A percentile compares a stretch with the other conserved stretches of the same genome.
phyloP scores from a whole-genome alignment of 2,113 vertebrate genomes.

The Tursiops truncatus region DNA sequence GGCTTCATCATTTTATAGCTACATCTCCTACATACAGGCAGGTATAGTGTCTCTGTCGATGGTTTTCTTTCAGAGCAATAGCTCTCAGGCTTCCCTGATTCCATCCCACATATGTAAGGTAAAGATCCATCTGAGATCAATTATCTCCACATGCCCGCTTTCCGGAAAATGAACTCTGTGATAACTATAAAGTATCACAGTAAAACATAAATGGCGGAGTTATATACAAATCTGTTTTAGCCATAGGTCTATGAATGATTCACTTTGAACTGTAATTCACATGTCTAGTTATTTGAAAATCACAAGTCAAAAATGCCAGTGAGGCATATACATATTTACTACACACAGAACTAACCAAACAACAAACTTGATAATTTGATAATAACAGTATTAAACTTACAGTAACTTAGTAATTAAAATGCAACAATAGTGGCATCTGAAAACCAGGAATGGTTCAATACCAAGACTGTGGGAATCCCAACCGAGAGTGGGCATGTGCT shows the following conservation, averaged over 20 bases:
- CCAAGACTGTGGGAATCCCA: background rate
- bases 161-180: background rate
- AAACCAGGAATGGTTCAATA: background rate
- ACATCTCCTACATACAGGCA: background rate
- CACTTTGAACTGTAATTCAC: background rate
- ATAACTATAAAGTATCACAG: background rate
- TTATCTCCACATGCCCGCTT: background rate
- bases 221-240: background rate
- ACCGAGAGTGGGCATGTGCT: accelerated
- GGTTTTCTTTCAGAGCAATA: background rate
- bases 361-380: background rate
- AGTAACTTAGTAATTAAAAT: background rate
- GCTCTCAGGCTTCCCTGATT: background rate
- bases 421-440: background rate
- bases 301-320: background rate
- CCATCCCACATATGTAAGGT: background rate
- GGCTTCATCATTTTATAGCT: background rate
- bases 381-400: background rate
- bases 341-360: background rate
- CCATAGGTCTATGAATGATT: background rate
- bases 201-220: background rate
- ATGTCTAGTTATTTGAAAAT: background rate
- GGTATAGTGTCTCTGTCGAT: accelerated
- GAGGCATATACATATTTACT: background rate
- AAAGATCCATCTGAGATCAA: background rate